Evolutionary conservation across 2,113 vertebrate species (phyloP).

Genomic region (Chionis minor): DNA sequence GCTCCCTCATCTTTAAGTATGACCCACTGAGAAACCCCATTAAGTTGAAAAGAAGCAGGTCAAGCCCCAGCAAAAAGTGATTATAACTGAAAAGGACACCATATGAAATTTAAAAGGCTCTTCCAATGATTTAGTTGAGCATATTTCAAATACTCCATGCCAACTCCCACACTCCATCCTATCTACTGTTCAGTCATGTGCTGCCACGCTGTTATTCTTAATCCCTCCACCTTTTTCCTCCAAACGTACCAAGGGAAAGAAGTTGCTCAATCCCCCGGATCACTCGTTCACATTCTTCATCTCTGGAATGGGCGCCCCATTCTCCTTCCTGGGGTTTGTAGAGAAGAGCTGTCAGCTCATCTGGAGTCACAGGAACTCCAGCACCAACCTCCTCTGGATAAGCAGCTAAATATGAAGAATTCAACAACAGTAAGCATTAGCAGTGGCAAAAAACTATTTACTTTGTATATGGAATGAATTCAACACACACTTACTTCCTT

Average conservation of each 20-base stretch:
- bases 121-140: neutral
- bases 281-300: slow-evolving; percentile 92
- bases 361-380: slow-evolving; percentile 90
- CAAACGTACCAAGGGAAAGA: slow-evolving; percentile 85
- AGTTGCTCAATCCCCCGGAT: slow-evolving; percentile 90
- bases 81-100: neutral
- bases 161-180: neutral
- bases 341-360: slow-evolving; percentile 89
- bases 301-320: slow-evolving; percentile 89
- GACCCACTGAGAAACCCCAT: neutral
- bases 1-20: neutral
- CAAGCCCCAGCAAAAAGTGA: neutral
- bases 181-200: neutral
- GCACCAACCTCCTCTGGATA: slow-evolving; percentile 92
- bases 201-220: rapidly evolving
- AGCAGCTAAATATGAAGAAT: slow-evolving; percentile 68
- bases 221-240: neutral
- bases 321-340: slow-evolving; percentile 95
- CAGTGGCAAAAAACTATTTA: neutral
- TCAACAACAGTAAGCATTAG: slow-evolving; percentile 24
- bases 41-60: neutral
- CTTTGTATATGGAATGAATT: neutral
- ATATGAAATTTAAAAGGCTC: neutral
- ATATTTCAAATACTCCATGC: neutral
- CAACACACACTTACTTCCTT: slow-evolving; percentile 85